phyloP scores from a whole-genome alignment of 1,140 invertebrate genomes.

The Sarcophaga bullata region DNA sequence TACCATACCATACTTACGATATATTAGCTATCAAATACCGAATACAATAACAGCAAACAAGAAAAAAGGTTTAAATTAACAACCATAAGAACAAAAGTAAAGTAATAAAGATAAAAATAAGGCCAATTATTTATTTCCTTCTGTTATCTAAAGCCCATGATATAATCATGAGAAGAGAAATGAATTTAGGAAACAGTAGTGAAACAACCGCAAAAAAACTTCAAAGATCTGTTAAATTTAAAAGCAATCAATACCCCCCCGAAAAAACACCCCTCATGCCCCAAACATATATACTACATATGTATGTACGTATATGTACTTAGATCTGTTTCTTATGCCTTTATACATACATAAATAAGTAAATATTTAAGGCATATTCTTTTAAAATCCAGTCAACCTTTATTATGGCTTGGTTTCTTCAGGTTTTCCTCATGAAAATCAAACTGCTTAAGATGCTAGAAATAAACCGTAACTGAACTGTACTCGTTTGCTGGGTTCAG shows the following conservation, averaged over 20 bases:
- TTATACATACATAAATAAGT: no score
- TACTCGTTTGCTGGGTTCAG: no score
- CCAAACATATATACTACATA: neutral
- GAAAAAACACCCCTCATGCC: neutral
- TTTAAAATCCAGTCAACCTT: no score
- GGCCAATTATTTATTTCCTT: constrained; percentile 11
- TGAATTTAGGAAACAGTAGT: neutral
- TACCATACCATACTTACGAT: neutral
- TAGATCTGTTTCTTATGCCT: no score
- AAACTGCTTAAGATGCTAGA: no score
- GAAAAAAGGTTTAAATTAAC: neutral
- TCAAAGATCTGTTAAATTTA: neutral
- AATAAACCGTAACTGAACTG: no score
- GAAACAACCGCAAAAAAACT: neutral
- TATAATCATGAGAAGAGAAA: neutral
- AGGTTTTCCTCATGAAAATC: no score
- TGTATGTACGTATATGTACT: neutral
- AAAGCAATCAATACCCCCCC: neutral
- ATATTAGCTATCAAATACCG: neutral
- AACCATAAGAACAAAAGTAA: neutral
- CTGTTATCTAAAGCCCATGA: neutral
- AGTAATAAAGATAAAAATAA: constrained; percentile 20
- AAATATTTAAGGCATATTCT: no score
- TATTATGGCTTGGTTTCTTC: no score
- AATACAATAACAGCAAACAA: neutral